Conservation (phyloP, 92 coral and sea anemone species). For the Desmophyllum pertusum region DNA sequence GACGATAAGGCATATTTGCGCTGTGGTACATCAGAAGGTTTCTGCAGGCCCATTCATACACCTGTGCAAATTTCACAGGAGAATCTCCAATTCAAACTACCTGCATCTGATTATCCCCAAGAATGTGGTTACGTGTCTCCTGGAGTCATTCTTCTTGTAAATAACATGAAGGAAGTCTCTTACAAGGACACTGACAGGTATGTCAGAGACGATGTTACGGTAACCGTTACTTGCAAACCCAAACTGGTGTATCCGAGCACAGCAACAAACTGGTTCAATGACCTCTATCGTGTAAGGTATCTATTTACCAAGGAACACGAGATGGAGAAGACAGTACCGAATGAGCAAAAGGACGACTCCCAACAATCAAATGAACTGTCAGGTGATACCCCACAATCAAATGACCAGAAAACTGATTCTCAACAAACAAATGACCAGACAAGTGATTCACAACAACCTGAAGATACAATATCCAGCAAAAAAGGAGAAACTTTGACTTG, state of each 20-base stretch:
- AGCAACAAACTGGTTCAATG: slow-evolving; percentile 67
- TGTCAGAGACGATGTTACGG: slow-evolving; percentile 27
- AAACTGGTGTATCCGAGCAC: slow-evolving; percentile 42
- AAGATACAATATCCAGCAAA: background rate
- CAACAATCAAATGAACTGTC: background rate
- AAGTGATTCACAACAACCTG: background rate
- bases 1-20: slow-evolving; percentile 57
- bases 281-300: slow-evolving; percentile 42
- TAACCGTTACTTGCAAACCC: slow-evolving; percentile 59
- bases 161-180: slow-evolving; percentile 46
- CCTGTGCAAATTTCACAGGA: slow-evolving; percentile 42
- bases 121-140: slow-evolving; percentile 64
- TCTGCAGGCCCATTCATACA: slow-evolving; percentile 53
- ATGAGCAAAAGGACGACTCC: background rate
- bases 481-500: slow-evolving; percentile 14
- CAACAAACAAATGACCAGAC: no score
- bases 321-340: slow-evolving; percentile 13
- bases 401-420: no score
- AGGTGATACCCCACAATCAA: no score
- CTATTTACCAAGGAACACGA: slow-evolving; percentile 59
- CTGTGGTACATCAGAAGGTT: slow-evolving; percentile 56
- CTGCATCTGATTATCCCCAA: slow-evolving; percentile 60
- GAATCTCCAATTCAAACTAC: slow-evolving; percentile 53
- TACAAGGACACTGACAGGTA: slow-evolving; percentile 33
- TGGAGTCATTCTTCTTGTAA: slow-evolving; percentile 54